Percentiles rank a stretch among this genome's conserved stretches.
These are phyloP conservation scores for Clarias platycephalus DNA, from an alignment of 2,797 vertebrate species.

Conservation along the genomic window DNA sequence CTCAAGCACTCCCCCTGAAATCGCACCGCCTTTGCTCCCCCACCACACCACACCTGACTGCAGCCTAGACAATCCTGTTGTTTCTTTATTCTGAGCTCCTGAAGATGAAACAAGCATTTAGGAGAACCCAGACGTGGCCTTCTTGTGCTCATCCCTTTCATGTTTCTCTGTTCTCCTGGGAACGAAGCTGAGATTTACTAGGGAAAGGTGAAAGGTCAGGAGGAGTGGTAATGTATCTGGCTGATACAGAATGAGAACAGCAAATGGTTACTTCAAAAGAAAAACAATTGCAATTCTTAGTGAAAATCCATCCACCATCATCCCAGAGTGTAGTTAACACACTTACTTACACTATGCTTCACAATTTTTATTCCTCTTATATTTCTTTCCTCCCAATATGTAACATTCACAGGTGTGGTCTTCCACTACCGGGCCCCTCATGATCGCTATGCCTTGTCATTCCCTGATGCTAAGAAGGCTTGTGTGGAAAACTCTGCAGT, in stretches of 20 bases:
- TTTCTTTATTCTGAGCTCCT: constrained; percentile 53
- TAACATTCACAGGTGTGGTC: constrained; percentile 78
- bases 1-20: constrained; percentile 37
- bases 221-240: constrained; percentile 42
- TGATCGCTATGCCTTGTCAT: constrained; percentile 84
- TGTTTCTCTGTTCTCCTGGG: constrained; percentile 56
- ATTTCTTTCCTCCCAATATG: neutral
- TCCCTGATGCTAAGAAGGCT: constrained; percentile 79
- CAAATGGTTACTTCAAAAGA: constrained; percentile 63
- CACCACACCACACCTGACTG: constrained; percentile 43
- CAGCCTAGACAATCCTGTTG: constrained; percentile 26
- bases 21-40: constrained; percentile 30
- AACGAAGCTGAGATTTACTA: constrained; percentile 58
- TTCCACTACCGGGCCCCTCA: constrained; percentile 91
- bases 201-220: constrained; percentile 37
- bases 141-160: constrained; percentile 56
- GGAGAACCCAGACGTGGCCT: constrained; percentile 50
- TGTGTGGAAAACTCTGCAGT: constrained; percentile 82
- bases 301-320: constrained; percentile 50
- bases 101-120: constrained; percentile 63
- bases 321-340: constrained; percentile 27
- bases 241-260: constrained; percentile 43
- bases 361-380: neutral
- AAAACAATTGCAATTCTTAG: constrained; percentile 52
- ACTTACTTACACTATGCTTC: neutral